Evolutionary conservation across 2,888 invertebrate species (phyloP), one percentile per base, ranked within the genome.

Genomic region (Chaetogeoica ovagalla): DNA sequence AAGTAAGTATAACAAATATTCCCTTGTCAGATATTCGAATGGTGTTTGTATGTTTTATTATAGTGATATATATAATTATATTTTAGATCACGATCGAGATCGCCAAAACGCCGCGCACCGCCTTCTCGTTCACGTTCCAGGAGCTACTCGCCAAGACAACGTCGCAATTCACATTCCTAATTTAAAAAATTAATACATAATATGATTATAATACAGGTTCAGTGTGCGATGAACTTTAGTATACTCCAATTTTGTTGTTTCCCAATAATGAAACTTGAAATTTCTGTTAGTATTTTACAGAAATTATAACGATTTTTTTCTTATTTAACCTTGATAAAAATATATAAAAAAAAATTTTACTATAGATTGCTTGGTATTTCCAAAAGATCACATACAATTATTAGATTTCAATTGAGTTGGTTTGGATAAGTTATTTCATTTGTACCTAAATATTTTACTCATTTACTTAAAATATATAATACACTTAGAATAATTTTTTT

Each of bases 101-200:
- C 82, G 21, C 82, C 82, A 0, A 81, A 82, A 75, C 82, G 82
- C 2, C 79, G 82, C 72, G 72, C 82, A 30, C 84, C 84, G 2
- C 83, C 84, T 37, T 84, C 84, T 19, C 83, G 84, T 81, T 84
- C 84, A n/a, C 83, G 84, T 57, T 84, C 84, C 21, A 84, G 84
- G 79, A 84, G 84, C 76, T 82, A 83, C 57, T 83, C 84, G 7
- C 83, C 84, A 11, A 83, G 84, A 76, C 83, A 84, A 37, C 84
- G 83, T 2, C 82, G 84, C n/a, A 83, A 82, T 8, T 82, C 79
- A 79, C 79, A 79, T 79, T 79, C 79, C 79, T 79, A 79, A 79
- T 71, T 48, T 59, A 76, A 68, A 30, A 5, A 23, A 9, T 57
- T 60, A 23, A 21, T n/a, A n/a, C n/a, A n/a, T 15, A 39, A 60